These are phyloP conservation scores for Drosophila grimshawi DNA, from an alignment of 1,140 invertebrate species.

Conservation along the genomic window DNA sequence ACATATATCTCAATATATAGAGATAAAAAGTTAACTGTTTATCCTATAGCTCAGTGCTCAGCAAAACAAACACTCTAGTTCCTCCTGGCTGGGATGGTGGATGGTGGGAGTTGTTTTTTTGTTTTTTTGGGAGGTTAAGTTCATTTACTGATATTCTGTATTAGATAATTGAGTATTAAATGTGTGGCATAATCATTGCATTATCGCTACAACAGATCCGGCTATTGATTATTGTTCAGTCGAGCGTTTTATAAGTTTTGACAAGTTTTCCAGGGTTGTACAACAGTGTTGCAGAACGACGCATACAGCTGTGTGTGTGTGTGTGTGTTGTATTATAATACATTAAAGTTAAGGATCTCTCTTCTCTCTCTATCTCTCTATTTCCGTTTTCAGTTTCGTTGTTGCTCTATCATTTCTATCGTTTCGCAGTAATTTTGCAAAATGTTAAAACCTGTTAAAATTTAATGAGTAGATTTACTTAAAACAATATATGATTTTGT, in stretches of 20 bases:
- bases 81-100: neutral
- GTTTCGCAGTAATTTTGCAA: neutral
- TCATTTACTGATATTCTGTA: constrained; percentile 6
- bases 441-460: constrained; percentile 26
- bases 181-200: constrained; percentile 14
- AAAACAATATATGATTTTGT: constrained; percentile 42
- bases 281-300: no score
- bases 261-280: neutral
- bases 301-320: neutral
- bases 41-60: constrained; percentile 35
- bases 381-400: neutral
- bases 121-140: neutral
- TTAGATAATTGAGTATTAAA: constrained; percentile 23
- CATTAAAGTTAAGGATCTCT: constrained; percentile 32
- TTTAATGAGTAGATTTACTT: constrained; percentile 41
- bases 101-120: neutral
- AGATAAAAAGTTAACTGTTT: neutral
- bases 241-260: neutral
- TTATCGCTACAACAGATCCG: constrained; percentile 6
- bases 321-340: constrained; percentile 2
- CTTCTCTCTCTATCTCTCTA: constrained; percentile 7
- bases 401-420: neutral
- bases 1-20: neutral
- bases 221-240: constrained; percentile 9
- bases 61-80: constrained; percentile 12